Evolutionary conservation across 2,113 vertebrate species (phyloP).

Genomic region (Anhinga anhinga): DNA sequence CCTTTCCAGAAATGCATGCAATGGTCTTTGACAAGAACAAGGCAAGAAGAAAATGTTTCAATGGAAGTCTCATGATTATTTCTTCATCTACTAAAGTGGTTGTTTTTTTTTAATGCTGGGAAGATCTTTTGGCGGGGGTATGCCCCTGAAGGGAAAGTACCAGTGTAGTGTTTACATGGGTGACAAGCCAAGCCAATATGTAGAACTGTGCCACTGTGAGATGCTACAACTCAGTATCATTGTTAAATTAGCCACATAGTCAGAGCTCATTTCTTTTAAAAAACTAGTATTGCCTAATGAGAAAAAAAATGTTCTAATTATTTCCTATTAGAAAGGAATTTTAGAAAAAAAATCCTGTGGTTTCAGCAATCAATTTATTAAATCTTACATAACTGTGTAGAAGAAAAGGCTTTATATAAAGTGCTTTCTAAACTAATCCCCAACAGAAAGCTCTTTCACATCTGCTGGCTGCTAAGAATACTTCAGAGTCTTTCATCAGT

Average conservation of each 20-base stretch:
- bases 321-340: neutral
- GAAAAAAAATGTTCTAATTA: neutral
- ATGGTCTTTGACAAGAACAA: neutral
- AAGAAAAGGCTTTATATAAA: conserved; percentile 26
- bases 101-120: neutral
- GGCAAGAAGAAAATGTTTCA: neutral
- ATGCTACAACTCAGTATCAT: neutral
- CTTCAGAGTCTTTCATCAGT: conserved; percentile 22
- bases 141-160: neutral
- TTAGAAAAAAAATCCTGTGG: neutral
- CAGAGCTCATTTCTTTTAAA: neutral
- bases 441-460: conserved; percentile 24
- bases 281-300: neutral
- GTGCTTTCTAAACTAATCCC: conserved; percentile 30
- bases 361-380: neutral
- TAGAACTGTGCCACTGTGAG: neutral
- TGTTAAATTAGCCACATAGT: neutral
- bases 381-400: neutral
- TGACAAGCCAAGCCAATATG: neutral
- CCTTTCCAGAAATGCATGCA: neutral
- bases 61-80: neutral
- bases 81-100: neutral
- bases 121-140: neutral
- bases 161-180: neutral
- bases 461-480: conserved; percentile 57